Conservation (phyloP, 2,797 vertebrate species). For the Cuculus canorus region DNA sequence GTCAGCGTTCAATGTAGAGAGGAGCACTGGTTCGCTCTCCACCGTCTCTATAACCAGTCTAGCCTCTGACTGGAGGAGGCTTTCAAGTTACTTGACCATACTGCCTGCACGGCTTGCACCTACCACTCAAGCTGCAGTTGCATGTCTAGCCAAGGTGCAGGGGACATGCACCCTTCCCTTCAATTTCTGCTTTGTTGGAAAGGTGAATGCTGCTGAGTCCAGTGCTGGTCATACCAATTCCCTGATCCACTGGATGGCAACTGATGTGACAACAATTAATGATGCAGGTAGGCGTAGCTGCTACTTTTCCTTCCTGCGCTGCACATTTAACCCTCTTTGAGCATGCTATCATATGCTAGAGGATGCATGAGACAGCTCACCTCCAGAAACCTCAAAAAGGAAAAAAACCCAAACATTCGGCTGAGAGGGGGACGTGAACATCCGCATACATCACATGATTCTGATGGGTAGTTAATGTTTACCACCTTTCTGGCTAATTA, state of each 20-base stretch:
- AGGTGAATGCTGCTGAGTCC: background rate
- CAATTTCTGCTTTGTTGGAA: background rate
- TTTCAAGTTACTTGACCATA: background rate
- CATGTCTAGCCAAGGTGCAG: rapidly evolving
- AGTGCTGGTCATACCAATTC: background rate
- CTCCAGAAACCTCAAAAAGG: background rate
- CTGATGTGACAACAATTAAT: background rate
- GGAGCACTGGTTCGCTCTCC: background rate
- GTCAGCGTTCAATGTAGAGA: background rate
- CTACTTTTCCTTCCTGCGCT: background rate
- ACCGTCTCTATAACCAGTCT: background rate
- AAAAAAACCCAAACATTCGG: background rate
- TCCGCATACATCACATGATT: background rate
- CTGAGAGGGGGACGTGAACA: background rate
- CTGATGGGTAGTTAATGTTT: constrained; percentile 21
- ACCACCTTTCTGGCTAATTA: constrained; percentile 1
- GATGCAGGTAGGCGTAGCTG: background rate
- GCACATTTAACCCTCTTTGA: background rate
- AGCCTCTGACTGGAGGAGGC: background rate
- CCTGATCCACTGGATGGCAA: background rate
- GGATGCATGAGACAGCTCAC: background rate
- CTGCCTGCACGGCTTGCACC: rapidly evolving
- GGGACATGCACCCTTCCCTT: background rate
- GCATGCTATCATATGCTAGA: background rate
- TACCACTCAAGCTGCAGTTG: background rate